Evolutionary conservation across 2,797 vertebrate genomes (phyloP), one percentile per base, ranked within the genome.

Genomic region (Clarias pachynema): DNA sequence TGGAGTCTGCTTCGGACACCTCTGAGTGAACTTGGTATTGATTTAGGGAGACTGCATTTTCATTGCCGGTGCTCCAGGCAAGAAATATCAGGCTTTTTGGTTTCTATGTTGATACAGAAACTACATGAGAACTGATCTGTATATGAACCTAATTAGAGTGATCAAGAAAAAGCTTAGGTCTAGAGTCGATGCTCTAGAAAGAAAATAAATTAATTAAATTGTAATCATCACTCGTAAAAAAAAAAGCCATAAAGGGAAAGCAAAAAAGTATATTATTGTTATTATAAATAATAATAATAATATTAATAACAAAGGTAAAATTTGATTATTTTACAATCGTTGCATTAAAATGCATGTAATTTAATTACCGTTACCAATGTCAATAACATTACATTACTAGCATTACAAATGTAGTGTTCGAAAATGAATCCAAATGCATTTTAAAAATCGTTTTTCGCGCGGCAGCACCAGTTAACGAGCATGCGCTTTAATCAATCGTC

Each of bases 21-120:
- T 44, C n/a, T 15, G n/a, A 60, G 80, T 57, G 20, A 72, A 69
- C 79, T 69, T 31, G 44, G 10, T 72, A 72, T 70, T 70, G 65
- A 72, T 70, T 85, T 79, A 15, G 34, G 24, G 74, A 60, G 63
- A 56, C 65, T 34, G 75, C 20, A 79, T 49, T 56, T n/a, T 73
- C 5, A 83, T 40, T 31, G 37, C 26, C 26, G 65, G 70, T 34
- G 56, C 59, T 63, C 34, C 9, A 18, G 26, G 59, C 9, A 26
- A 44, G 77, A 63, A 63, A 79, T 65, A 9, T 7, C n/a, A 44
- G 37, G 14, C 0, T 37, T 63, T 62, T 40, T 18, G 14, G 7
- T 63, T 29, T 79, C 6, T 29, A 0, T 63, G 77, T 49, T 37
- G 20, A 44, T 63, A 18, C 26, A 15, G 14, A 79, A 62, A 37